Percentiles rank a stretch among this genome's conserved stretches.
These are phyloP conservation scores for Popillia japonica DNA, from an alignment of 1,140 invertebrate genomes.

Conservation along the genomic window DNA sequence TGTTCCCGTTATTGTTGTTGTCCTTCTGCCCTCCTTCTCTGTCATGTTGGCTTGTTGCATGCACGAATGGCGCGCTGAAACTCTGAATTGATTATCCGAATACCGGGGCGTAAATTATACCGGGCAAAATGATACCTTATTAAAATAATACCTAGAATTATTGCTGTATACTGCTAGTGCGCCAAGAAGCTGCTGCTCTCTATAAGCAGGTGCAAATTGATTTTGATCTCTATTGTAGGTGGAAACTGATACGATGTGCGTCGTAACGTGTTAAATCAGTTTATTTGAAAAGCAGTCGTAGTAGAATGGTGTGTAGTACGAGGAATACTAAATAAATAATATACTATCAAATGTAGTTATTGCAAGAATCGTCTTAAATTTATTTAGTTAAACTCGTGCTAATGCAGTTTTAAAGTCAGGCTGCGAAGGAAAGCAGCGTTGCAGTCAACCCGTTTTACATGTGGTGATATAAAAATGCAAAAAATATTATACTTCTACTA, in stretches of 20 bases:
- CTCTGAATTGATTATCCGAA: constrained; percentile 13
- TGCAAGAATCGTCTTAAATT: no score
- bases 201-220: not conserved
- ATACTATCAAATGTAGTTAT: no score
- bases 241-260: not conserved
- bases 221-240: not conserved
- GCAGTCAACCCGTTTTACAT: no score
- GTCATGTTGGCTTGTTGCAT: not conserved
- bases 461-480: no score
- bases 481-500: no score
- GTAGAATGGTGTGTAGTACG: no score
- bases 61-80: not conserved
- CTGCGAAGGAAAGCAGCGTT: no score
- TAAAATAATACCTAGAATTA: constrained; percentile 19
- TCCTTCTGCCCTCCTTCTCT: not conserved
- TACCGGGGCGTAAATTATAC: constrained; percentile 5
- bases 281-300: no score
- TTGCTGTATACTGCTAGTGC: not conserved
- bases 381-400: no score
- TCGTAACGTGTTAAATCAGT: not conserved
- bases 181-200: not conserved
- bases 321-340: no score
- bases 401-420: no score
- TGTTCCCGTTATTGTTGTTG: not conserved
- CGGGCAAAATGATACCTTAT: not conserved